Percentiles rank a stretch among this genome's conserved stretches.
phyloP scores from a whole-genome alignment of 2,888 invertebrate species.

The Lymantria monacha region DNA sequence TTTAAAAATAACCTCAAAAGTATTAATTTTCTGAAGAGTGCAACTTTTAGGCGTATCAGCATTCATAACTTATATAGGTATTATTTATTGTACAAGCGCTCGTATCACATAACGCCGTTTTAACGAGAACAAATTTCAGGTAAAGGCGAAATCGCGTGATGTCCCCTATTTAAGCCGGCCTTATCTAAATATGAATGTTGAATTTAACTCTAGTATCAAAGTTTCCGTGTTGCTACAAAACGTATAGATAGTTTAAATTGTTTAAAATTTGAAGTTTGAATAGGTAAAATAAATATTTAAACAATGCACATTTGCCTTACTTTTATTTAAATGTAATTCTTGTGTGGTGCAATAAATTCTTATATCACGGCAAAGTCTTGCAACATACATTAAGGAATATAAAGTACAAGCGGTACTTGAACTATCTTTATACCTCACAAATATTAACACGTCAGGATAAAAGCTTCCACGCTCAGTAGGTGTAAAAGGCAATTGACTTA shows the following conservation, averaged over 20 bases:
- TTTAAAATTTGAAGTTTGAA: background rate
- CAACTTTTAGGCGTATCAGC: constrained; percentile 27
- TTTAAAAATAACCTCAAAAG: too few species aligned
- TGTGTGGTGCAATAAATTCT: too few species aligned
- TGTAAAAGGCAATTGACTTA: too few species aligned
- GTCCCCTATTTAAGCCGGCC: constrained; percentile 46
- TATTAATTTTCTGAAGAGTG: background rate
- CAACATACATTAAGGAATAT: too few species aligned
- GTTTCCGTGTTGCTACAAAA: background rate
- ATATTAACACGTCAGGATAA: too few species aligned
- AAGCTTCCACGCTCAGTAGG: too few species aligned
- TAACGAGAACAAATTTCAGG: constrained; percentile 54
- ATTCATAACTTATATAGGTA: constrained; percentile 22
- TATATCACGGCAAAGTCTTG: too few species aligned
- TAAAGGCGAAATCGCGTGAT: constrained; percentile 50
- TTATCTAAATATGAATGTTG: constrained; percentile 42
- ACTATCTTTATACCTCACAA: too few species aligned
- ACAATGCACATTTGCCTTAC: too few species aligned
- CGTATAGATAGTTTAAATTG: background rate
- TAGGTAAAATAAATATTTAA: too few species aligned
- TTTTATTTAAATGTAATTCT: too few species aligned
- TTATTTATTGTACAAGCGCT: constrained; percentile 32
- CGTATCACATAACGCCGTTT: constrained; percentile 47
- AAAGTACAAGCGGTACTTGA: too few species aligned
- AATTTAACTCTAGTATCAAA: constrained; percentile 38